A percentile compares a stretch with the other conserved stretches of the same genome.
Evolutionary conservation across 1,140 invertebrate genomes (phyloP).

Genomic region (Drosophila cardini): DNA sequence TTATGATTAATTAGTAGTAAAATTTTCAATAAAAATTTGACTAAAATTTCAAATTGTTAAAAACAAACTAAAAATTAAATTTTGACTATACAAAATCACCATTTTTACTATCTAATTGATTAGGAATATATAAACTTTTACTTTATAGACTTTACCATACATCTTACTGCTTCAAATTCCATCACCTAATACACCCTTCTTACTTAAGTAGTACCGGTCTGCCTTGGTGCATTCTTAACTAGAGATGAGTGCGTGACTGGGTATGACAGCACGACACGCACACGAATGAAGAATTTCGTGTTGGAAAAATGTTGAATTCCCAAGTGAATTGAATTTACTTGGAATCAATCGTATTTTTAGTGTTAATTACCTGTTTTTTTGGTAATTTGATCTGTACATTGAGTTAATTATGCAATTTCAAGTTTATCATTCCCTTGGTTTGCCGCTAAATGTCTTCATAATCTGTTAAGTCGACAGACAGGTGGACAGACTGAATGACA

Average conservation of each 20-base stretch:
- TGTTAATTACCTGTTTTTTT: not conserved
- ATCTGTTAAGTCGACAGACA: slow-evolving; percentile 20
- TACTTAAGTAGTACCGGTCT: too few relatives aligned
- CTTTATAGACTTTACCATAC: too few relatives aligned
- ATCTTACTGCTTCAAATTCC: too few relatives aligned
- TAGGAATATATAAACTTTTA: too few relatives aligned
- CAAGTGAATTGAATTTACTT: not conserved
- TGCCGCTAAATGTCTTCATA: slow-evolving; percentile 19
- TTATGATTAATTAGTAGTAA: too few relatives aligned
- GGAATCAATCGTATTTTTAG: not conserved
- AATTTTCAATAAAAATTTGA: too few relatives aligned
- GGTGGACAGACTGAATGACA: too few relatives aligned
- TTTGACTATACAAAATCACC: too few relatives aligned
- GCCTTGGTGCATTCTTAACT: not conserved
- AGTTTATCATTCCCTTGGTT: slow-evolving; percentile 14
- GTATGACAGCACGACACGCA: not conserved
- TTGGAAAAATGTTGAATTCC: not conserved
- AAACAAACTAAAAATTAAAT: too few relatives aligned
- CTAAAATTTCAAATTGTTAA: too few relatives aligned
- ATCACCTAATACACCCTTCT: too few relatives aligned
- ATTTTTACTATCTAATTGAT: too few relatives aligned
- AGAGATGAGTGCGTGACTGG: slow-evolving; percentile 13
- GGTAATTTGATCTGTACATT: slow-evolving; percentile 20
- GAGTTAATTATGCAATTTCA: slow-evolving; percentile 16
- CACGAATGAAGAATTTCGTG: not conserved